Conservation (phyloP, 2,113 vertebrate species). For the Dipodomys spectabilis region DNA sequence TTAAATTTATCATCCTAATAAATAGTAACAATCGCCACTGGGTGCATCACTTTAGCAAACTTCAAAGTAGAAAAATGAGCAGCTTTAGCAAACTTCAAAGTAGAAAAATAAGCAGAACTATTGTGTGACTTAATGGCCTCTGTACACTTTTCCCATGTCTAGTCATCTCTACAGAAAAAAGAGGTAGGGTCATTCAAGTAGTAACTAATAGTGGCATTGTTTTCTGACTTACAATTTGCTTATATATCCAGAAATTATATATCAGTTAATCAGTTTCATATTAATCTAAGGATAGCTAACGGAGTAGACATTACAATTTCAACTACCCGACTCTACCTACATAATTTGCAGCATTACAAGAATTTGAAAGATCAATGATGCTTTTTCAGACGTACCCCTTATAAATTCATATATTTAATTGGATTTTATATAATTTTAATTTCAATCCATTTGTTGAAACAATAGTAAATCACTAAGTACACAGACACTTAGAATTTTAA, state of each 20-base stretch:
- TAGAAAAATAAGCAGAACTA: not conserved
- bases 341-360: not conserved
- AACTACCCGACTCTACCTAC: not conserved
- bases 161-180: not conserved
- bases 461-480: too few relatives aligned
- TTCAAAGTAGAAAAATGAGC: too few relatives aligned
- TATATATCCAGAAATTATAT: not conserved
- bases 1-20: constrained; percentile 30
- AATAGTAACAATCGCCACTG: too few relatives aligned
- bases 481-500: too few relatives aligned
- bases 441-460: too few relatives aligned
- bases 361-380: not conserved
- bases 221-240: constrained; percentile 14
- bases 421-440: too few relatives aligned
- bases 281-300: not conserved
- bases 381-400: too few relatives aligned
- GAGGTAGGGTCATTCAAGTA: constrained; percentile 8
- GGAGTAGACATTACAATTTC: not conserved
- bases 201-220: not conserved
- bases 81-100: not conserved
- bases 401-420: too few relatives aligned
- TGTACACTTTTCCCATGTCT: not conserved
- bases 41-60: too few relatives aligned
- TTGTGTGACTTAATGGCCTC: not conserved
- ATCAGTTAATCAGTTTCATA: not conserved